Percentiles rank a stretch among this genome's conserved stretches.
Conservation (phyloP, 1,140 invertebrate species). For the Aphelenchoides besseyi region DNA sequence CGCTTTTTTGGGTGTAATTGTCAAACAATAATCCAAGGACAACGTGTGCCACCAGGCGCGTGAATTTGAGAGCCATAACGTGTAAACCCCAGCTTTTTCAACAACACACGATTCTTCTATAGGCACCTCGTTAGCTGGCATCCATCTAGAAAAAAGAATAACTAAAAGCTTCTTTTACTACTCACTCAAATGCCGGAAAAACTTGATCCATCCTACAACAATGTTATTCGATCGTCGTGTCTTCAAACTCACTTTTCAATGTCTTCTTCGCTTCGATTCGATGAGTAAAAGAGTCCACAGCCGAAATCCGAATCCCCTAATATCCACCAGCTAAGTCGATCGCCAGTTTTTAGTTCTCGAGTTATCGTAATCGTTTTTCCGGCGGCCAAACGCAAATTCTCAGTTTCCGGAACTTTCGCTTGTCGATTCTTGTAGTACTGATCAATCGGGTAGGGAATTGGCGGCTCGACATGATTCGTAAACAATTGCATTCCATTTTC, state of each 20-base stretch:
- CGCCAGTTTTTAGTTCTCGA: slow-evolving; percentile 35
- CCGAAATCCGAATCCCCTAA: slow-evolving; percentile 41
- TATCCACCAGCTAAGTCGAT: slow-evolving; percentile 35
- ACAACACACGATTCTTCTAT: slow-evolving; percentile 30
- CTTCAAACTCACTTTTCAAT: slow-evolving; percentile 38
- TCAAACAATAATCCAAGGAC: slow-evolving; percentile 27
- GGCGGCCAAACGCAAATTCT: slow-evolving; percentile 40
- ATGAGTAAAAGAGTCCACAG: slow-evolving; percentile 37
- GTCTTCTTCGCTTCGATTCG: slow-evolving; percentile 40
- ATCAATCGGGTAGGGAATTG: slow-evolving; percentile 32
- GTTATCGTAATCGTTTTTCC: slow-evolving; percentile 40
- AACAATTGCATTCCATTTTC: slow-evolving; percentile 5
- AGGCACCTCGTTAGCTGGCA: slow-evolving; percentile 42
- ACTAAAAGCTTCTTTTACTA: slow-evolving; percentile 44
- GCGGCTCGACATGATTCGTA: slow-evolving; percentile 27
- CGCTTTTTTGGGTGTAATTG: not conserved
- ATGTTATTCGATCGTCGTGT: slow-evolving; percentile 22
- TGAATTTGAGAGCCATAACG: slow-evolving; percentile 42
- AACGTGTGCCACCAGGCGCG: slow-evolving; percentile 48
- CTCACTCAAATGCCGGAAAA: slow-evolving; percentile 38
- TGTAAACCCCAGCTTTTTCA: slow-evolving; percentile 34
- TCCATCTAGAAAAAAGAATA: slow-evolving; percentile 38
- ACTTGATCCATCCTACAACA: slow-evolving; percentile 38
- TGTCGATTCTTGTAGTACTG: slow-evolving; percentile 33
- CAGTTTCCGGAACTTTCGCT: not conserved